Evolutionary conservation across 1,140 invertebrate species (phyloP), one percentile per base, ranked within the genome.

Genomic region (Cydia splendana): DNA sequence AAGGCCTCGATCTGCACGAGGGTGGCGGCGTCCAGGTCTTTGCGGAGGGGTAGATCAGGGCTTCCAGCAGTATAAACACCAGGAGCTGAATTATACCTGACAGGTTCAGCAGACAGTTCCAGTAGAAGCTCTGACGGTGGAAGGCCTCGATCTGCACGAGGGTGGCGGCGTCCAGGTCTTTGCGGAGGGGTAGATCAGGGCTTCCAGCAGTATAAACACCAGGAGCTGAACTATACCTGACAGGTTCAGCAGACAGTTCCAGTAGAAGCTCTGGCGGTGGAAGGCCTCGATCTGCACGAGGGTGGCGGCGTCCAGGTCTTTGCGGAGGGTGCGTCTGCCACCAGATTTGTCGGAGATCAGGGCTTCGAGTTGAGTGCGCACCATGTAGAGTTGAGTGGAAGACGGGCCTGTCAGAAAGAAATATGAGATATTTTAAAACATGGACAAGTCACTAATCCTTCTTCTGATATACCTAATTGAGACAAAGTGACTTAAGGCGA

Each of bases 161-260:
- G 85, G 98, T 97, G n/a, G n/a, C n/a, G n/a, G n/a, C n/a, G n/a
- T 99, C 99, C 81, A 99, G 97, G 86, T 99, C 99, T n/a, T n/a
- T n/a, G n/a, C n/a, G n/a, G n/a, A n/a, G n/a, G n/a, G n/a, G n/a
- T n/a, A n/a, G n/a, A n/a, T n/a, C n/a, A n/a, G n/a, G n/a, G n/a
- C n/a, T n/a, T 92, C 30, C 30, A 30, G 30, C 30, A 4, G 30
- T 4, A 30, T 30, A 2, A 1, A 24, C 1, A 24, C 24, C 24
- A 24, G 24, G 2, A 53, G 15, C n/a, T n/a, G n/a, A 53, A 18
- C n/a, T 24, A 20, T 34, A 97, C 96, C 96, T 88, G 96, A 98
- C 88, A 98, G 98, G 91, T 98, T 98, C 0, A 99, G 94, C 45
- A 99, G 93, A 90, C 99, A 99, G 85, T 96, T 97, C 99, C 99